Conservation (phyloP, 2,113 vertebrate species). For the Gymnarchus niloticus region DNA sequence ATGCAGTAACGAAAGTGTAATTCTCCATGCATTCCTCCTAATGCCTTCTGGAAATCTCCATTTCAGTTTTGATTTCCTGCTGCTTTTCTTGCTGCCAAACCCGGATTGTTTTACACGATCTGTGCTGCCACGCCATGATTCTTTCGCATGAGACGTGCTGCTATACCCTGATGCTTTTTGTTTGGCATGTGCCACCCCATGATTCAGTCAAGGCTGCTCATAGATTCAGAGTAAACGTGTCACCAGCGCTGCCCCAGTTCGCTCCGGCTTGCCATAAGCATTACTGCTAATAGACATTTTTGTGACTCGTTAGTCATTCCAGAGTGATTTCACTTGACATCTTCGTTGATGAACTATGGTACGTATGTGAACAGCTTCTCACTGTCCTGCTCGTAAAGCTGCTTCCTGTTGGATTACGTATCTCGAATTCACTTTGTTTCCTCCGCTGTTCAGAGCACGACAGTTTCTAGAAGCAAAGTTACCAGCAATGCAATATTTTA, state of each 20-base stretch:
- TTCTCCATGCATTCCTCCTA: not conserved
- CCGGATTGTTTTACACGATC: not conserved
- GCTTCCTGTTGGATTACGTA: not conserved
- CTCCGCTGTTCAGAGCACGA: not conserved
- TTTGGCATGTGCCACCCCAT: too few relatives aligned
- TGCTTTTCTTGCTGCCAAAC: not conserved
- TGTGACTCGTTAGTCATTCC: conserved; percentile 4
- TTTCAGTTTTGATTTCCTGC: not conserved
- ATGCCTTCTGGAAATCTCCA: not conserved
- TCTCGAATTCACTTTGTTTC: not conserved
- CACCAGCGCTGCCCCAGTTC: not conserved
- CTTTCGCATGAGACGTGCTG: not conserved
- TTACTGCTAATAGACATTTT: not conserved
- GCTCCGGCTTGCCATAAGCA: not conserved
- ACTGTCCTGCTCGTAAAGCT: not conserved
- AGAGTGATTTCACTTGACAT: not conserved
- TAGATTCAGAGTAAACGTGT: not conserved
- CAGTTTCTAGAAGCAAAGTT: not conserved
- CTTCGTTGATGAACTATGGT: not conserved
- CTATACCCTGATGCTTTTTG: not conserved
- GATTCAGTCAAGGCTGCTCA: not conserved
- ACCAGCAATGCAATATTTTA: not conserved
- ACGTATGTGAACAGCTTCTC: not conserved
- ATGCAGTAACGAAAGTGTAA: not conserved
- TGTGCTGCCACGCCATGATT: not conserved